Percentiles rank a stretch among this genome's conserved stretches.
phyloP scores from a whole-genome alignment of 2,888 invertebrate genomes.

The Sinodicranocentrus sp. region DNA sequence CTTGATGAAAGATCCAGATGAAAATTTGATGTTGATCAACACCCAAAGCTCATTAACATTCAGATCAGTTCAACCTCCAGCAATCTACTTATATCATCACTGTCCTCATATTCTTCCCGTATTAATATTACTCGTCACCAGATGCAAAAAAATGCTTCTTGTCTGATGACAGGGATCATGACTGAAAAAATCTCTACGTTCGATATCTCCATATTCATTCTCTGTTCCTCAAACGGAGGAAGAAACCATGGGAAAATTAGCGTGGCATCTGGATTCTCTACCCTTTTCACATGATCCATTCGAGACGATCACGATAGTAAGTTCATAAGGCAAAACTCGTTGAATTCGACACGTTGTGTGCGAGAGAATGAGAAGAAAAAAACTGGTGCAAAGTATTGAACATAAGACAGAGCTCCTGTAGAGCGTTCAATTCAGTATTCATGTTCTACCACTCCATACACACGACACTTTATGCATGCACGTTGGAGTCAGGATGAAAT shows the following conservation, averaged over 20 bases:
- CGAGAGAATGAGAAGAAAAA: too few species aligned
- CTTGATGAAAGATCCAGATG: too few species aligned
- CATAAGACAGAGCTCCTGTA: constrained; percentile 31
- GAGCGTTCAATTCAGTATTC: constrained; percentile 24
- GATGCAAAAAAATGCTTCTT: constrained; percentile 50
- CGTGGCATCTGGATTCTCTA: constrained; percentile 39
- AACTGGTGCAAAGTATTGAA: constrained; percentile 30
- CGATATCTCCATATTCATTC: not conserved
- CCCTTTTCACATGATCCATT: not conserved
- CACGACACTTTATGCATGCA: constrained; percentile 26
- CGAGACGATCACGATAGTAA: too few species aligned
- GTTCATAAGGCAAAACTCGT: constrained; percentile 24
- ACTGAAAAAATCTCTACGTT: constrained; percentile 4
- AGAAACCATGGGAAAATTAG: constrained; percentile 60
- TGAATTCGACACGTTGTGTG: constrained; percentile 33
- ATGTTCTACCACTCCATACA: not conserved
- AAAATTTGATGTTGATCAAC: not conserved
- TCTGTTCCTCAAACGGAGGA: not conserved
- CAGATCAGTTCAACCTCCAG: constrained; percentile 35
- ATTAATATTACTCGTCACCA: constrained; percentile 47
- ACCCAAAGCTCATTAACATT: constrained; percentile 52
- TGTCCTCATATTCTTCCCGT: constrained; percentile 7
- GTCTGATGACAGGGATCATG: constrained; percentile 5
- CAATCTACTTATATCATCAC: constrained; percentile 49
- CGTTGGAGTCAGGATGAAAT: constrained; percentile 58